Evolutionary conservation across 2,888 invertebrate species (phyloP).

Genomic region (Malachius bipustulatus): DNA sequence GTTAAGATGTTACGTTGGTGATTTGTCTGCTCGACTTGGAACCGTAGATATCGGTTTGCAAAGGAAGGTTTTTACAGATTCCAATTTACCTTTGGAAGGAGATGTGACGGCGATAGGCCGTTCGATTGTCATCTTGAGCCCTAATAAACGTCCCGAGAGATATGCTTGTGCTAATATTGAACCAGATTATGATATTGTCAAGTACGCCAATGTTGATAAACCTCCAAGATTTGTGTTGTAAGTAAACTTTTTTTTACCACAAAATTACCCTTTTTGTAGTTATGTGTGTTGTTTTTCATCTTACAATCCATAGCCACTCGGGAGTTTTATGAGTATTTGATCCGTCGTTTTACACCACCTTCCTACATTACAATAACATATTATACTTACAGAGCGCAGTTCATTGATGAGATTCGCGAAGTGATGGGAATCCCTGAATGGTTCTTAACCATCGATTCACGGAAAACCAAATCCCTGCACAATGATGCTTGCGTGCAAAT

Average conservation of each 20-base stretch:
- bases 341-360: conserved; percentile 3
- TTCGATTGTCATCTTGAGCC: conserved; percentile 73
- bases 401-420: conserved; percentile 66
- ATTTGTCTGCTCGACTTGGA: conserved; percentile 73
- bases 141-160: conserved; percentile 55
- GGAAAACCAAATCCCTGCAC: conserved; percentile 66
- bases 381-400: conserved; percentile 54
- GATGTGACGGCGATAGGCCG: conserved; percentile 66
- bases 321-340: no score
- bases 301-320: no score
- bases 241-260: conserved; percentile 33
- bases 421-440: conserved; percentile 82
- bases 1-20: conserved; percentile 82
- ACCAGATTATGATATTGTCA: conserved; percentile 81
- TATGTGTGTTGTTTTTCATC: no score
- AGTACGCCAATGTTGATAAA: conserved; percentile 76
- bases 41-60: conserved; percentile 69
- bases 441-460: conserved; percentile 76
- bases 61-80: conserved; percentile 68
- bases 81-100: conserved; percentile 78
- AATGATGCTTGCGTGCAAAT: conserved; percentile 73
- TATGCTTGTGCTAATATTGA: conserved; percentile 87
- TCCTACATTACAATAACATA: background rate
- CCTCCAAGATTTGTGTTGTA: conserved; percentile 82
- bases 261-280: no score